phyloP scores from a whole-genome alignment of 2,113 vertebrate species.

The Cranoglanis bouderius region DNA sequence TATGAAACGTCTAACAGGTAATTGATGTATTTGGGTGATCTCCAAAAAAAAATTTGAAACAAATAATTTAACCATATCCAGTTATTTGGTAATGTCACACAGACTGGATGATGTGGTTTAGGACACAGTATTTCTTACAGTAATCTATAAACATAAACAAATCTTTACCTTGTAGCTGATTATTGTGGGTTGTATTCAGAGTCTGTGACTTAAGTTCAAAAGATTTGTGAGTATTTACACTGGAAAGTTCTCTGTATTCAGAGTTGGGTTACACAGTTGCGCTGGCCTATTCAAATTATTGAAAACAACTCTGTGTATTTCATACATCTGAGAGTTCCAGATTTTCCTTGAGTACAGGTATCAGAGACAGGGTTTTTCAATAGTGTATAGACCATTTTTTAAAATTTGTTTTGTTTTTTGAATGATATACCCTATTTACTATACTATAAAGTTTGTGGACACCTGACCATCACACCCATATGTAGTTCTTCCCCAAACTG shows the following conservation, averaged over 20 bases:
- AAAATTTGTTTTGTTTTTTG: too few species aligned
- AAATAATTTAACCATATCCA: not conserved
- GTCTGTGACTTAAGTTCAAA: not conserved
- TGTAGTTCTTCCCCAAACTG: too few species aligned
- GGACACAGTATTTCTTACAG: not conserved
- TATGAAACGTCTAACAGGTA: not conserved
- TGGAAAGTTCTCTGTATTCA: not conserved
- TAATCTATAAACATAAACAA: not conserved
- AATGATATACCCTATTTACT: too few species aligned
- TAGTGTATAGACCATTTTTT: not conserved
- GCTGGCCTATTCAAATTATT: not conserved
- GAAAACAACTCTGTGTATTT: not conserved
- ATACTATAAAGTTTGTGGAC: too few species aligned
- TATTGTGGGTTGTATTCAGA: not conserved
- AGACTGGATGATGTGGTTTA: too few species aligned
- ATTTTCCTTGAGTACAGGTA: not conserved
- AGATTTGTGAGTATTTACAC: constrained; percentile 1
- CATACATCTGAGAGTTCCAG: not conserved
- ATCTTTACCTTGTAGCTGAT: not conserved
- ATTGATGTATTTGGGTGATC: not conserved
- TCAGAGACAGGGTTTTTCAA: not conserved
- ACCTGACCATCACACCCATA: too few species aligned
- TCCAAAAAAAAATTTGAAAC: too few species aligned
- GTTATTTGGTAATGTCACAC: not conserved
- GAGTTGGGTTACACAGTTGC: not conserved